These are phyloP conservation scores for Adrianichthys oophorus DNA, from an alignment of 2,797 vertebrate species.

Conservation along the genomic window DNA sequence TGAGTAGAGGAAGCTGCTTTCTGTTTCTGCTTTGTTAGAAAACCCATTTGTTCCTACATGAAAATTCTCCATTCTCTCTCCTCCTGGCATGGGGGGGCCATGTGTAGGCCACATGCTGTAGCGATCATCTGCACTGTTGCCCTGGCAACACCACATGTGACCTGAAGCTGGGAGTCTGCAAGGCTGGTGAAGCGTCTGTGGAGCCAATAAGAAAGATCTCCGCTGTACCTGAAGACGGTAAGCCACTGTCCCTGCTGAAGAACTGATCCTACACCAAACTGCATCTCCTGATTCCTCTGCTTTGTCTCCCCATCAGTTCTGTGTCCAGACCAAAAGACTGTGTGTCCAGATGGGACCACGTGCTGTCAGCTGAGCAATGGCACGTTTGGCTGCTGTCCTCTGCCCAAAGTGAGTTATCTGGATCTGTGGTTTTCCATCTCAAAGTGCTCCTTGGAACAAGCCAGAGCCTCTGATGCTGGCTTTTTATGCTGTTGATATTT, in stretches of 20 bases:
- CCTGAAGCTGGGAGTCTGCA: slow-evolving; percentile 69
- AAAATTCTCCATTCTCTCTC: not conserved
- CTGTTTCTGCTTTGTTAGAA: not conserved
- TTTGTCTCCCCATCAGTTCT: slow-evolving; percentile 43
- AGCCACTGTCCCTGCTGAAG: not conserved
- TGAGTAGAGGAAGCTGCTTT: too few species aligned
- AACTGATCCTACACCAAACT: accelerated
- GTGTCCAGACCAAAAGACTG: slow-evolving; percentile 65
- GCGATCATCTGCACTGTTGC: slow-evolving; percentile 86
- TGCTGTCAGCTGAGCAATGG: slow-evolving; percentile 76
- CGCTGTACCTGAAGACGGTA: slow-evolving; percentile 38
- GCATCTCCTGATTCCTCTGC: not conserved
- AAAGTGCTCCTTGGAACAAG: not conserved
- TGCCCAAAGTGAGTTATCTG: slow-evolving; percentile 67
- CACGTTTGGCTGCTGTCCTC: slow-evolving; percentile 75
- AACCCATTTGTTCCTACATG: not conserved
- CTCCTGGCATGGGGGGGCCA: not conserved
- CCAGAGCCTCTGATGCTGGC: not conserved
- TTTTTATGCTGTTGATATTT: too few species aligned
- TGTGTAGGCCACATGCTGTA: slow-evolving; percentile 84
- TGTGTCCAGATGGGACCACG: slow-evolving; percentile 76
- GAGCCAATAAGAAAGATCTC: slow-evolving; percentile 65
- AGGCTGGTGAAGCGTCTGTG: not conserved
- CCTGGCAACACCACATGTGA: slow-evolving; percentile 80
- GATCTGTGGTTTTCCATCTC: not conserved